Percentiles rank a stretch among this genome's conserved stretches.
Evolutionary conservation across 2,797 vertebrate species (phyloP).

Genomic region (Paedocypris micromegethes): DNA sequence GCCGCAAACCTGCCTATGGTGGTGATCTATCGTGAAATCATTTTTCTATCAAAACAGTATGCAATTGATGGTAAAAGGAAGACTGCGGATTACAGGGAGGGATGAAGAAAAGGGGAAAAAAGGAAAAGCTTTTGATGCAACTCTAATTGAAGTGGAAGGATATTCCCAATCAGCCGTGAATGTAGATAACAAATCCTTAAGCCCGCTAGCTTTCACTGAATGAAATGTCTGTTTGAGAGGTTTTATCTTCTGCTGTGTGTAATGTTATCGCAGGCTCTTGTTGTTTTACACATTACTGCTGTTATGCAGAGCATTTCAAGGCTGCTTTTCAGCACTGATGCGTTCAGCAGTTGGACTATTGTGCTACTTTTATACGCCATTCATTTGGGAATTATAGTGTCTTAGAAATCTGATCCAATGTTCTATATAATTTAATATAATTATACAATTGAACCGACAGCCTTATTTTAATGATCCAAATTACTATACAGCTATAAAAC

Average conservation of each 20-base stretch:
- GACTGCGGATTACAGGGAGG: too few species aligned
- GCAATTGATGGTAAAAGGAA: neutral
- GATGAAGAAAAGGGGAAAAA: slow-evolving; percentile 16
- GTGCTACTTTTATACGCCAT: too few species aligned
- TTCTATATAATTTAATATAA: too few species aligned
- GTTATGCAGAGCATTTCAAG: slow-evolving; percentile 53
- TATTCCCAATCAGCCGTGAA: slow-evolving; percentile 33
- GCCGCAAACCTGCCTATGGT: slow-evolving; percentile 27
- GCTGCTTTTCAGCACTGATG: slow-evolving; percentile 59
- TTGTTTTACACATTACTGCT: slow-evolving; percentile 62
- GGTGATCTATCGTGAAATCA: slow-evolving; percentile 25
- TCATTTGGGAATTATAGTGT: too few species aligned
- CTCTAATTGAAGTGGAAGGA: slow-evolving; percentile 41
- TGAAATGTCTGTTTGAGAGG: slow-evolving; percentile 49
- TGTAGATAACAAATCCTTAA: slow-evolving; percentile 53
- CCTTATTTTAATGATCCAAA: too few species aligned
- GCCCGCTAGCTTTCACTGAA: slow-evolving; percentile 50
- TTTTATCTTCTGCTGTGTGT: slow-evolving; percentile 49
- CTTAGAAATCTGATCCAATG: too few species aligned
- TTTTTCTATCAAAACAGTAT: slow-evolving; percentile 13
- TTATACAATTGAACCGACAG: too few species aligned
- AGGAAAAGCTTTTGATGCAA: slow-evolving; percentile 30
- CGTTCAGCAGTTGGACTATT: too few species aligned
- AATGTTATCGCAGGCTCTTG: slow-evolving; percentile 58
- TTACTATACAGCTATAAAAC: neutral